Evolutionary conservation across 64 coral and sea anemone species (phyloP).

Genomic region (Catalaphyllia jardinei): DNA sequence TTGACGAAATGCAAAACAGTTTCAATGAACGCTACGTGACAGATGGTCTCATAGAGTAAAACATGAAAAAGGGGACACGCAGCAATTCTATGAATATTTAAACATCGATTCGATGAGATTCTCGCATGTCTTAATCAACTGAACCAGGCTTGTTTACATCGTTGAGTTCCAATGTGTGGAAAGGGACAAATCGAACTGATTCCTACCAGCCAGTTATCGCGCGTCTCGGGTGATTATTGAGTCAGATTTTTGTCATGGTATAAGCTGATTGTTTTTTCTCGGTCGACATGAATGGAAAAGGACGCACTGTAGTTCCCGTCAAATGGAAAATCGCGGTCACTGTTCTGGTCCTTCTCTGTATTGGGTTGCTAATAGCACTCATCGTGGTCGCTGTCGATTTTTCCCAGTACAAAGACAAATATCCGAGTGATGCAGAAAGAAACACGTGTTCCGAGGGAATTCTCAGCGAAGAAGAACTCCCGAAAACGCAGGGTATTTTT

Average conservation of each 20-base stretch:
- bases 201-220: neutral
- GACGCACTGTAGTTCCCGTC: neutral
- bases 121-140: neutral
- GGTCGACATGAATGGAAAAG: neutral
- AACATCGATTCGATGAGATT: neutral
- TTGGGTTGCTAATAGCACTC: constrained; percentile 52
- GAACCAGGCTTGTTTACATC: neutral
- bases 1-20: neutral
- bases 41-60: neutral
- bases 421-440: neutral
- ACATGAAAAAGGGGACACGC: neutral
- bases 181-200: neutral
- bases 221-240: neutral
- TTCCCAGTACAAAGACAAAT: constrained; percentile 6
- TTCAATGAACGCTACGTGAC: constrained; percentile 1
- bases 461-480: neutral
- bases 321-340: constrained; percentile 58
- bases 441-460: neutral
- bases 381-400: constrained; percentile 53
- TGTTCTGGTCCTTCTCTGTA: constrained; percentile 37
- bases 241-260: neutral
- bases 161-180: neutral
- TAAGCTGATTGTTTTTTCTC: neutral
- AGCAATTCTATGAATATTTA: constrained; percentile 36
- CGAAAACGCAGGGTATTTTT: constrained; percentile 68